A percentile compares a stretch with the other conserved stretches of the same genome.
phyloP scores from a whole-genome alignment of 2,113 vertebrate species.

The Crocuta crocuta region DNA sequence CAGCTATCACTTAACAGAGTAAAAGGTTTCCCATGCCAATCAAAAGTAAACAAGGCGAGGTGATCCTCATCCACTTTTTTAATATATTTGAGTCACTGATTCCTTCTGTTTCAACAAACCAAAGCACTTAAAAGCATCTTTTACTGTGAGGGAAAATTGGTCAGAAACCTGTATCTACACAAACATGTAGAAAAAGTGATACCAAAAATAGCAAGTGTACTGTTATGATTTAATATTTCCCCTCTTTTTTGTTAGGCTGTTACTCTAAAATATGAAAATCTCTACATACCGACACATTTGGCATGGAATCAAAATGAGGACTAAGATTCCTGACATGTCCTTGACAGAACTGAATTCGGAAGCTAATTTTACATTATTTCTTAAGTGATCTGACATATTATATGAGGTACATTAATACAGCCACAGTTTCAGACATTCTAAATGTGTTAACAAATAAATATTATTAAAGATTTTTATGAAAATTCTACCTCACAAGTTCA shows the following conservation, averaged over 20 bases:
- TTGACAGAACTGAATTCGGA: background rate
- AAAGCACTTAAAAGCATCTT: conserved; percentile 53
- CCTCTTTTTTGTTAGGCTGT: background rate
- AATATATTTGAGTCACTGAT: background rate
- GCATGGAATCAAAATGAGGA: conserved; percentile 5
- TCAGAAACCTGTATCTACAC: background rate
- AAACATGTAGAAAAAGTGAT: background rate
- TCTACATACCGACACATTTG: background rate
- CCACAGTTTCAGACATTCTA: conserved; percentile 19
- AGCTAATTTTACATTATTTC: conserved; percentile 43
- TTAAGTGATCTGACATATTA: background rate
- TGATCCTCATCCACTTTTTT: background rate
- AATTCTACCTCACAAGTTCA: background rate
- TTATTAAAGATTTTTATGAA: background rate
- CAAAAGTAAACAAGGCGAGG: background rate
- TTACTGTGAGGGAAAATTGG: background rate
- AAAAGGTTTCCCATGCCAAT: background rate
- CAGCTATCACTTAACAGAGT: background rate
- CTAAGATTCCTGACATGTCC: background rate
- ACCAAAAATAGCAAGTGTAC: background rate
- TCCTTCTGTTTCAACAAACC: conserved; percentile 52
- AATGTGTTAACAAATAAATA: background rate
- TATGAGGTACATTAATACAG: background rate
- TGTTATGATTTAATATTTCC: background rate
- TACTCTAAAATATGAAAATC: background rate